Evolutionary conservation across 2,113 vertebrate species (phyloP).

Genomic region (Pygoscelis adeliae): DNA sequence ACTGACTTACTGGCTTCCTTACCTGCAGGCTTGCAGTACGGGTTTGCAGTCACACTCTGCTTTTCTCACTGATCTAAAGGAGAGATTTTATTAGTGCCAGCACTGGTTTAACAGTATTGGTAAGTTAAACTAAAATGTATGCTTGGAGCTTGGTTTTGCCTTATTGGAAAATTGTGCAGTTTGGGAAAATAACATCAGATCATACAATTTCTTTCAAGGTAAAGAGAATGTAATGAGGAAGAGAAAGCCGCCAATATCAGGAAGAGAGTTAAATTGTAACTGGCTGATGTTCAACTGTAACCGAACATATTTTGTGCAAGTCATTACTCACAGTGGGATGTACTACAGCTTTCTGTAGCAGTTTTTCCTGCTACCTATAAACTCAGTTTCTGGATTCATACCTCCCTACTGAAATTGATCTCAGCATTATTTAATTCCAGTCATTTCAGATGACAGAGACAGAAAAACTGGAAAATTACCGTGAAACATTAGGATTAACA

Average conservation of each 20-base stretch:
- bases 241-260: not conserved
- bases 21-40: not conserved
- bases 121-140: not conserved
- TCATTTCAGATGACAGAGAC: not conserved
- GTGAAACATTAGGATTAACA: not conserved
- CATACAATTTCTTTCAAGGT: not conserved
- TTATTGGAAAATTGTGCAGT: not conserved
- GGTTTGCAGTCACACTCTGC: not conserved
- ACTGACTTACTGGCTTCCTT: not conserved
- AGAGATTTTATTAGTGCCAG: not conserved
- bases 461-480: not conserved
- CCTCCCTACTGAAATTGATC: not conserved
- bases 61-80: not conserved
- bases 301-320: not conserved
- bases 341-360: not conserved
- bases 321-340: not conserved
- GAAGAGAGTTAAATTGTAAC: not conserved
- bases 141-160: not conserved
- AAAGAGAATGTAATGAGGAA: not conserved
- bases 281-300: not conserved
- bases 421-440: not conserved
- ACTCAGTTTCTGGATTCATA: not conserved
- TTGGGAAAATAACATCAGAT: not conserved
- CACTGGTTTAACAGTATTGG: not conserved
- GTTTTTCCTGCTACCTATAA: not conserved